phyloP scores from a whole-genome alignment of 2,797 vertebrate genomes.

The Todus mexicanus region DNA sequence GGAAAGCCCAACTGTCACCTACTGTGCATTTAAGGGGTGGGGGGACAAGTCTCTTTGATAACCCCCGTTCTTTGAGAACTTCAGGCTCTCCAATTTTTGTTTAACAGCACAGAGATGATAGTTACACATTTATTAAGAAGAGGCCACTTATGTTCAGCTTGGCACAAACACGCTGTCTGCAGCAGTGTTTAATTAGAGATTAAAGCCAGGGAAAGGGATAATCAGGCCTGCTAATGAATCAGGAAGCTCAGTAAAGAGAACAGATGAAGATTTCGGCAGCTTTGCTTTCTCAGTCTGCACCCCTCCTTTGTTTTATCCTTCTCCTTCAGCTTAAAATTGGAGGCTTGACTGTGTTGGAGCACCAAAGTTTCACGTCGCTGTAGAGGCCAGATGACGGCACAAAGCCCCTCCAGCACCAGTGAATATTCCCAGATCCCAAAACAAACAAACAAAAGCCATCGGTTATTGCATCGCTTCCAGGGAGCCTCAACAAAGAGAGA shows the following conservation, averaged over 20 bases:
- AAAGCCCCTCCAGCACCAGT: neutral
- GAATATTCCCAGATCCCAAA: neutral
- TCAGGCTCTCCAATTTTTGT: neutral
- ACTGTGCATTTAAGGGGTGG: neutral
- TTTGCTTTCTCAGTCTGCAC: neutral
- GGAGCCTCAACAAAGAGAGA: neutral
- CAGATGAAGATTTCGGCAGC: neutral
- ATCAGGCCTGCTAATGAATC: constrained; percentile 74
- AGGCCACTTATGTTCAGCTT: constrained; percentile 67
- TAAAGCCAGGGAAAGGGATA: constrained; percentile 74
- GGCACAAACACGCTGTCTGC: constrained; percentile 65
- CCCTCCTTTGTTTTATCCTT: neutral
- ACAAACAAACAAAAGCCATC: neutral
- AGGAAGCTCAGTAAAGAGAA: constrained; percentile 61
- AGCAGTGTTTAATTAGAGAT: constrained; percentile 77
- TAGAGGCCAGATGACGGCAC: neutral
- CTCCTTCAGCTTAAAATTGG: neutral
- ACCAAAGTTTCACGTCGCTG: neutral
- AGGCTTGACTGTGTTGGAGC: neutral
- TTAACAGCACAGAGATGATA: constrained; percentile 57
- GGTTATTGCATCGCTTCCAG: neutral
- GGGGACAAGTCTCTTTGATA: neutral
- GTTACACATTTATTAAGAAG: constrained; percentile 67
- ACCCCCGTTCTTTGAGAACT: constrained; percentile 25
- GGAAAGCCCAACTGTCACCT: constrained; percentile 1